These are phyloP conservation scores for Scomber scombrus DNA, from an alignment of 2,113 vertebrate species.

Conservation along the genomic window DNA sequence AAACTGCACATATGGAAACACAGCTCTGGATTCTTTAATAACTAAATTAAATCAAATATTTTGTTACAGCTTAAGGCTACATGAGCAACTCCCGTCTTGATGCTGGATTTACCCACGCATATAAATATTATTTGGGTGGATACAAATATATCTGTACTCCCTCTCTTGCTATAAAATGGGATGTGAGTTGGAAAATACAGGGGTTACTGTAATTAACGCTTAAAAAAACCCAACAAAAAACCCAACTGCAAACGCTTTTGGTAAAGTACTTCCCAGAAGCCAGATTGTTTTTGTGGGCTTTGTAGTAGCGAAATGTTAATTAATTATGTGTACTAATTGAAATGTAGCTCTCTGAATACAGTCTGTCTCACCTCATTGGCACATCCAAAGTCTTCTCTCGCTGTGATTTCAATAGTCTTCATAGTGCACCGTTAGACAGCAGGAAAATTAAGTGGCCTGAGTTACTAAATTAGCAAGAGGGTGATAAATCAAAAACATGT, in stretches of 20 bases:
- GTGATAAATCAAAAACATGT: background rate
- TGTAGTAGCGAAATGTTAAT: background rate
- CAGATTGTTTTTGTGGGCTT: background rate
- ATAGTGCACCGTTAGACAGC: background rate
- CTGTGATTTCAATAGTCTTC: slow-evolving; percentile 19
- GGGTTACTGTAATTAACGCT: background rate
- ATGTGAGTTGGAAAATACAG: background rate
- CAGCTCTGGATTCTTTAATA: slow-evolving; percentile 17
- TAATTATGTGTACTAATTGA: background rate
- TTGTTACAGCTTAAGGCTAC: slow-evolving; percentile 10
- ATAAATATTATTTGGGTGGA: slow-evolving; percentile 1
- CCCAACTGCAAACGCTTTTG: too few species aligned
- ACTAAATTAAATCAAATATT: slow-evolving; percentile 39
- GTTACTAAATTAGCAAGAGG: slow-evolving; percentile 8
- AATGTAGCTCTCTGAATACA: background rate
- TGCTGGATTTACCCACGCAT: background rate
- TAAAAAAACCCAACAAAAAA: too few species aligned
- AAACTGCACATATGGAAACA: slow-evolving; percentile 15
- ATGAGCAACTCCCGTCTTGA: background rate
- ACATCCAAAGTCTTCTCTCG: slow-evolving; percentile 19
- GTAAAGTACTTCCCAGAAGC: background rate
- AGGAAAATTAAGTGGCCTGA: background rate
- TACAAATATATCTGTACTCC: background rate
- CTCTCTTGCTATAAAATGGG: background rate
- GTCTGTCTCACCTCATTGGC: slow-evolving; percentile 3